Evolutionary conservation across 35 echinoderm and acorn worm species (phyloP).

Genomic region (Hemicentrotus pulcherrimus): DNA sequence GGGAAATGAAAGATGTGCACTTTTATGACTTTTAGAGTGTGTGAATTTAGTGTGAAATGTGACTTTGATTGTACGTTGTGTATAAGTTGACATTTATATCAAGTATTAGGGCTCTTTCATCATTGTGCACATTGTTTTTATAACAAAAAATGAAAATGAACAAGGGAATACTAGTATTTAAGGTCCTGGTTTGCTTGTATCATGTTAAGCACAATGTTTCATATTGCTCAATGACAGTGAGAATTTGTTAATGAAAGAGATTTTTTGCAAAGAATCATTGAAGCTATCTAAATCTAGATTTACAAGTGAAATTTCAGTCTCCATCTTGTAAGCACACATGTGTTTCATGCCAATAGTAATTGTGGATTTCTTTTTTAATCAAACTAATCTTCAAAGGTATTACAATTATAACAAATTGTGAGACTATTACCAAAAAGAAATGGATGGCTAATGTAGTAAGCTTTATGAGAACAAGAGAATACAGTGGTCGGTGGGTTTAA

Average conservation of each 20-base stretch:
- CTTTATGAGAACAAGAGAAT: too few relatives aligned
- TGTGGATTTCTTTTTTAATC: background rate
- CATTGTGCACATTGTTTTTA: background rate
- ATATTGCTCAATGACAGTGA: background rate
- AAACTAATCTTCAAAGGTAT: background rate
- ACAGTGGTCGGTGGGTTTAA: too few relatives aligned
- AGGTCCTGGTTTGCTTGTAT: background rate
- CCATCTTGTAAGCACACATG: background rate
- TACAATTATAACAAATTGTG: too few relatives aligned
- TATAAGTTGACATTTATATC: background rate
- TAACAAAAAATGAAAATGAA: background rate
- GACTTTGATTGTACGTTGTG: background rate
- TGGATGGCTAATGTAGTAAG: too few relatives aligned
- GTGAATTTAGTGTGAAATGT: background rate
- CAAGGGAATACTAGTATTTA: background rate
- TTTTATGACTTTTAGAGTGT: background rate
- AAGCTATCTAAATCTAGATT: background rate
- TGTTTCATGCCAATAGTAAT: background rate
- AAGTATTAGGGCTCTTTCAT: background rate
- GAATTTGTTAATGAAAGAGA: background rate
- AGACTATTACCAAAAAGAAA: too few relatives aligned
- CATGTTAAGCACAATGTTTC: background rate
- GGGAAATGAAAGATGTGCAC: background rate
- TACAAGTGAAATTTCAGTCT: background rate
- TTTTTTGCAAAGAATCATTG: background rate